Base-by-base conservation (phyloP, 2,797 vertebrate genomes). In the Geotrypetes seraphini region DNA sequence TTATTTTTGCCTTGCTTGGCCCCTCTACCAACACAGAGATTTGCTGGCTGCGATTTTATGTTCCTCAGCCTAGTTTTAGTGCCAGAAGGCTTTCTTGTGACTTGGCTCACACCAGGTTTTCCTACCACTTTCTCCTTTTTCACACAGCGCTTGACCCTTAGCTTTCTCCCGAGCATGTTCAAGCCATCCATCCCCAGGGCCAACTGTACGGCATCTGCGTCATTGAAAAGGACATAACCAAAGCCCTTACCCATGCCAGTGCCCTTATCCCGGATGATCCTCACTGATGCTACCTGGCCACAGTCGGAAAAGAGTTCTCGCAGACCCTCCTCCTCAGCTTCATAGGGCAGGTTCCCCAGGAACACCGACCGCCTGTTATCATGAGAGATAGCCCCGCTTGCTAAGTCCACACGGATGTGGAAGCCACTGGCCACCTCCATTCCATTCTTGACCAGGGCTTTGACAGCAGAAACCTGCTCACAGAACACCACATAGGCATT, bases 401-500 rank as follows among this genome's bases (percentile, higher is more conserved):
- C 87, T 4, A 78, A 50, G 68, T 99, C 94, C 57, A 97, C 93
- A 45, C 94, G 70, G 67, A 99, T 83, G 54, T 81, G 57, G 43
- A 87, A 86, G 47, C 87, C 86, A 8, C 65, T 76, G 57, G 87
- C 65, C 11, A 99, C 78, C 58, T 96, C 88, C 33, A 58, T 33
- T 8, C 94, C 92, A 5, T 99, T 99, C 65, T 95, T 97, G 61
- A 65, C 58, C 17, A 96, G 16, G 3, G 95, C 92, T 11, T 53
- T 75, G 9, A 29, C 2, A 3, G 85, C 92, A 1, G 64, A 66
- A 0, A 59, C 49, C 23, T 90, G 74, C 1, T 88, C 77, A 35
- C 78, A 84, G 48, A 96, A 98, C 12, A 98, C 91, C 3, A 98
- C 47, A 1, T 98, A 98, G 4, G 91, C 94, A 4, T 97, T 96